These are phyloP conservation scores for Phaonia tiefii DNA, from an alignment of 2,888 invertebrate genomes.

Conservation along the genomic window DNA sequence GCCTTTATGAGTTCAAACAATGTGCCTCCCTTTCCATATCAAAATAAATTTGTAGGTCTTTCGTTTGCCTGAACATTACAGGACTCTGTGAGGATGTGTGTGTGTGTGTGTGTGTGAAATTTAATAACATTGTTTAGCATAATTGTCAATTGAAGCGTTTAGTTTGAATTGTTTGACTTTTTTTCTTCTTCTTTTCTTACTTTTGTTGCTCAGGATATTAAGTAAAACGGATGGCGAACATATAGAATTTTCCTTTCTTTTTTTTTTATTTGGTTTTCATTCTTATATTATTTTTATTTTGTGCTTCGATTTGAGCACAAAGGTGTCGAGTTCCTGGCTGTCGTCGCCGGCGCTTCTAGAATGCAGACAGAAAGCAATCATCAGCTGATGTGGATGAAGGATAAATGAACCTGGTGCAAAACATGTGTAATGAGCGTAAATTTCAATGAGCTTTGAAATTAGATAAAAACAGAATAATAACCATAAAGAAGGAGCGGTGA, in stretches of 20 bases:
- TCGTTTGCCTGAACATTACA: conserved; percentile 4
- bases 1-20: conserved; percentile 47
- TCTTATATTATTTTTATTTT: conserved; percentile 22
- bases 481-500: not conserved
- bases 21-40: conserved; percentile 13
- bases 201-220: conserved; percentile 39
- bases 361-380: conserved; percentile 13
- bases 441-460: conserved; percentile 67
- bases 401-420: conserved; percentile 43
- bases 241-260: conserved; percentile 12
- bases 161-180: conserved; percentile 50
- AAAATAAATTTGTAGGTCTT: conserved; percentile 24
- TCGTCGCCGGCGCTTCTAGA: not conserved
- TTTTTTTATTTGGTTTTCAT: not conserved
- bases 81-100: not conserved
- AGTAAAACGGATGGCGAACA: not conserved
- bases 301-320: conserved; percentile 36
- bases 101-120: conserved; percentile 56
- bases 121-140: conserved; percentile 70
- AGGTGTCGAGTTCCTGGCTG: conserved; percentile 53
- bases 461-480: conserved; percentile 55
- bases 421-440: conserved; percentile 61
- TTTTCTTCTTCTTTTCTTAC: too few species aligned
- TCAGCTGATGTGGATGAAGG: not conserved
- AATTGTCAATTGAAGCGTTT: conserved; percentile 69